Evolutionary conservation across 2,797 vertebrate species (phyloP).

Genomic region (Crenuchus spilurus): DNA sequence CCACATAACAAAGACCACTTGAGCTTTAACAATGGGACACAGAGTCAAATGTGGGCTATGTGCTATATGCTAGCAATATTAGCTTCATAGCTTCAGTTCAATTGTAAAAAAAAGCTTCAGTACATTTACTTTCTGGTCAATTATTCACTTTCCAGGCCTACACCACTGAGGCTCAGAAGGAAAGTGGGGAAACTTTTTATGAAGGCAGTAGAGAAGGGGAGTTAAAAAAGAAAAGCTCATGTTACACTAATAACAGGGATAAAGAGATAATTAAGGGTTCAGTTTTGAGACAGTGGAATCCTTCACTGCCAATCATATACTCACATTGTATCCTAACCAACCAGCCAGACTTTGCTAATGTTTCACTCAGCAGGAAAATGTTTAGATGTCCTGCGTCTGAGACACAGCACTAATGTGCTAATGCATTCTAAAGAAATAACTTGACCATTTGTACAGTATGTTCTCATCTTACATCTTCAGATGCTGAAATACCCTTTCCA

Average conservation of each 20-base stretch:
- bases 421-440: background rate
- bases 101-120: no score
- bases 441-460: background rate
- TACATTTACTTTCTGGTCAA: background rate
- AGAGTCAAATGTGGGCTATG: no score
- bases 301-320: background rate
- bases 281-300: slow-evolving; percentile 16
- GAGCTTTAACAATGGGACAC: no score
- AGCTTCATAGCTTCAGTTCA: no score
- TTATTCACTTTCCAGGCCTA: background rate
- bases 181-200: background rate
- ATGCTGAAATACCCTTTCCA: background rate
- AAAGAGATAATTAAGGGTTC: slow-evolving; percentile 26
- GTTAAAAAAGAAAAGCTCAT: background rate
- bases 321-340: background rate
- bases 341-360: background rate
- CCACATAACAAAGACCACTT: no score
- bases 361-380: slow-evolving; percentile 11
- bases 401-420: background rate
- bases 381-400: background rate
- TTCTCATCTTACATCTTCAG: background rate
- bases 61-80: no score
- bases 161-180: background rate
- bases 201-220: background rate
- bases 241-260: slow-evolving; percentile 5